Evolutionary conservation across 1,140 invertebrate genomes (phyloP).

Genomic region (Aradophagus sp.): DNA sequence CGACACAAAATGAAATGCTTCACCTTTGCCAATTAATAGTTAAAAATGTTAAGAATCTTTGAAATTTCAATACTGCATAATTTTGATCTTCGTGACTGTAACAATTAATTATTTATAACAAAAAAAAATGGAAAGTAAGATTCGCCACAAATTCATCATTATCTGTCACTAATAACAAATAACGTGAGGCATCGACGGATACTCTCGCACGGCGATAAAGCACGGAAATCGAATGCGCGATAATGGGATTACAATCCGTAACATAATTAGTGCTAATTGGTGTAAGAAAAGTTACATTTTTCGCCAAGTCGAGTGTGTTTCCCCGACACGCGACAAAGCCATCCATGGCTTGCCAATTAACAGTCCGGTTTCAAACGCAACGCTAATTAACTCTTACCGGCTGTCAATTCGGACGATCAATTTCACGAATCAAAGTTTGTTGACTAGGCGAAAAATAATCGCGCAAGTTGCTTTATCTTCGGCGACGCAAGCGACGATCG

Average conservation of each 20-base stretch:
- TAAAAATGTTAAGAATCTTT: no score
- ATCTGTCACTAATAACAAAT: slow-evolving; percentile 35
- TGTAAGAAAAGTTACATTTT: slow-evolving; percentile 58
- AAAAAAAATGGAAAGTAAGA: slow-evolving; percentile 16
- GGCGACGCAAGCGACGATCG: no score
- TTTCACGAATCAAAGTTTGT: slow-evolving; percentile 23
- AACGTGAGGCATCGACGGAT: slow-evolving; percentile 8
- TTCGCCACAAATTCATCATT: slow-evolving; percentile 32
- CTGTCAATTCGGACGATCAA: slow-evolving; percentile 13
- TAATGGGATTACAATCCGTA: slow-evolving; percentile 24
- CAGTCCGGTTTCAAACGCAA: slow-evolving; percentile 11
- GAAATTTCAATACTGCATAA: no score
- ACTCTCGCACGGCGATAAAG: slow-evolving; percentile 6
- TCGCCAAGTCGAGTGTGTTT: slow-evolving; percentile 45
- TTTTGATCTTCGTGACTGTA: slow-evolving; percentile 17
- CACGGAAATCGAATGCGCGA: slow-evolving; percentile 24
- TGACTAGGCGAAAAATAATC: no score
- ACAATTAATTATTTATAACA: slow-evolving; percentile 23
- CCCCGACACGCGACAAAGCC: slow-evolving; percentile 56
- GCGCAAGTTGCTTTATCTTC: no score
- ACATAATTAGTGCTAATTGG: slow-evolving; percentile 60
- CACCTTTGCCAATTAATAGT: no score
- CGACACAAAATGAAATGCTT: no score
- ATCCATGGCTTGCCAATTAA: slow-evolving; percentile 26
- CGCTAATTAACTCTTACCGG: slow-evolving; percentile 7